Conservation (phyloP, 2,888 invertebrate genomes). For the Catonia carolina region DNA sequence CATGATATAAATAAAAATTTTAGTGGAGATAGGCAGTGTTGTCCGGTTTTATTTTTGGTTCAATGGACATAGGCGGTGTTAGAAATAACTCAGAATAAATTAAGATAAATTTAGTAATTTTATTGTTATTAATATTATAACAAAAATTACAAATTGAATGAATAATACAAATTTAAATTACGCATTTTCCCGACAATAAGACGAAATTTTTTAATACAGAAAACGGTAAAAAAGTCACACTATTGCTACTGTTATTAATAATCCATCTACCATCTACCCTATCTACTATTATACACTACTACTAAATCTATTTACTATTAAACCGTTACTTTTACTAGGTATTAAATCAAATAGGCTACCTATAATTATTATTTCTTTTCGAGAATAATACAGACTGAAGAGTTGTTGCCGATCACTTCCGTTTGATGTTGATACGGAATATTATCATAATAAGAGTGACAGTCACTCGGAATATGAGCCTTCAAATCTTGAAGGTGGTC, state of each 20-base stretch:
- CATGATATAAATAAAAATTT: not conserved
- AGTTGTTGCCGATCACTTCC: no score
- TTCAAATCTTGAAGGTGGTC: slow-evolving; percentile 12
- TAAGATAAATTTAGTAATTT: not conserved
- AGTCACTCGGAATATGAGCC: not conserved
- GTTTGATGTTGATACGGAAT: not conserved
- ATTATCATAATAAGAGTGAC: not conserved
- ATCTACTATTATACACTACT: no score
- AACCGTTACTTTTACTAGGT: not conserved
- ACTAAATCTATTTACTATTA: not conserved
- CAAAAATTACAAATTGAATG: not conserved
- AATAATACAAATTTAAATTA: no score
- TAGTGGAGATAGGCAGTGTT: slow-evolving; percentile 6
- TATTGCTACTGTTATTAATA: no score
- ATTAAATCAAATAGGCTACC: no score
- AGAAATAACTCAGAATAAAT: not conserved
- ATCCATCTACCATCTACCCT: no score
- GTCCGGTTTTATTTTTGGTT: not conserved
- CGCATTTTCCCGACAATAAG: no score
- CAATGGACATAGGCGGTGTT: not conserved
- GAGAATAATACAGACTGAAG: no score
- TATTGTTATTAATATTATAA: not conserved
- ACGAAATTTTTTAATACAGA: no score
- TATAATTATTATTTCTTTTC: no score
- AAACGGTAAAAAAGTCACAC: no score